phyloP scores from a whole-genome alignment of 2,888 invertebrate species.

The Julus scanicus region DNA sequence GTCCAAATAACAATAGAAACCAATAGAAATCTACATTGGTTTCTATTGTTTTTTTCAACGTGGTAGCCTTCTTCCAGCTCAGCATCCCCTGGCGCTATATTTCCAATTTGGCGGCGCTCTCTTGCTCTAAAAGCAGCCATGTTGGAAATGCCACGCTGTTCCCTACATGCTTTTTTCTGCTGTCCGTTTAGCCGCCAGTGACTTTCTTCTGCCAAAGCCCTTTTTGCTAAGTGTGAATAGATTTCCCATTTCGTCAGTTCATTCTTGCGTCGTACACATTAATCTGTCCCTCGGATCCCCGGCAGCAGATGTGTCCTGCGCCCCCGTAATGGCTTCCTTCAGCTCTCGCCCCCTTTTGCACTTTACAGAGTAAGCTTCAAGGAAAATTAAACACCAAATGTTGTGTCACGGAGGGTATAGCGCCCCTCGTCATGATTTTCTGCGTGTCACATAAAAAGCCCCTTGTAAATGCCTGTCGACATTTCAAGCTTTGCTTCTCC shows the following conservation, averaged over 20 bases:
- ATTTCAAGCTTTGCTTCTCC: conserved; percentile 23
- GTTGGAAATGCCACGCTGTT: too few relatives aligned
- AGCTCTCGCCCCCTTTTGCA: neutral
- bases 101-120: too few relatives aligned
- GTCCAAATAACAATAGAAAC: too few relatives aligned
- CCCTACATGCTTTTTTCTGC: neutral
- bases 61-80: too few relatives aligned
- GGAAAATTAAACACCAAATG: conserved; percentile 45
- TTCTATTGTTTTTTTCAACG: too few relatives aligned
- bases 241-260: conserved; percentile 43
- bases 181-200: neutral
- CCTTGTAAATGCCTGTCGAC: conserved; percentile 45
- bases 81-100: too few relatives aligned
- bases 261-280: neutral
- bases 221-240: neutral
- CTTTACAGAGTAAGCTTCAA: conserved; percentile 44
- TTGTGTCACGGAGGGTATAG: conserved; percentile 11
- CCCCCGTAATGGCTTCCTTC: conserved; percentile 15
- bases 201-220: neutral
- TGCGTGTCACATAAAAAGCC: conserved; percentile 43
- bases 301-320: conserved; percentile 22
- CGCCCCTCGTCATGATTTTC: conserved; percentile 44
- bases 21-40: too few relatives aligned
- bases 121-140: too few relatives aligned
- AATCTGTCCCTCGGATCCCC: conserved; percentile 38